These are phyloP conservation scores for Limnephilus auricula DNA, from an alignment of 2,888 invertebrate genomes.

Conservation along the genomic window DNA sequence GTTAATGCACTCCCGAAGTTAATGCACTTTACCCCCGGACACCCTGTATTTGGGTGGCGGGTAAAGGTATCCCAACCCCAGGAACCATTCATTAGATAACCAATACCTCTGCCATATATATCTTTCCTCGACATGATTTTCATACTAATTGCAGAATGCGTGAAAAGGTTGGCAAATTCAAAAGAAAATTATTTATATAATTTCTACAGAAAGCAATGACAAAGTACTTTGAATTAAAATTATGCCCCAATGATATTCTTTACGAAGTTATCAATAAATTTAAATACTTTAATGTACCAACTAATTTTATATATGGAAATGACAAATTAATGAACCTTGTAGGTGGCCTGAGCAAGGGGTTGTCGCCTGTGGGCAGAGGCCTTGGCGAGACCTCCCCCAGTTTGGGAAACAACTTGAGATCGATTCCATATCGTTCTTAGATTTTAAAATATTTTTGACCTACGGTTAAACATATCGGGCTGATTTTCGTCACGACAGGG, in stretches of 20 bases:
- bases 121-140: no score
- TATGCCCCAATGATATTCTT: neutral
- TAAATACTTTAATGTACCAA: neutral
- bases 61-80: no score
- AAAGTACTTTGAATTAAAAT: neutral
- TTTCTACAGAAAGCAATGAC: neutral
- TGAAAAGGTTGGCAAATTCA: no score
- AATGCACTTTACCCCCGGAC: no score
- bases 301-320: neutral
- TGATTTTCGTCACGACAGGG: neutral
- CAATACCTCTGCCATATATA: no score
- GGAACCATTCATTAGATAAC: no score
- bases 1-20: no score
- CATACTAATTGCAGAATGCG: no score
- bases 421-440: constrained; percentile 29
- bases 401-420: neutral
- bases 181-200: neutral
- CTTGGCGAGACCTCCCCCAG: neutral
- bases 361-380: neutral
- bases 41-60: no score
- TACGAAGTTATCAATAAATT: neutral
- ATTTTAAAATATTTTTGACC: constrained; percentile 14
- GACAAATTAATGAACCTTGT: neutral
- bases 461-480: neutral
- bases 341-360: neutral